Evolutionary conservation across 2,113 vertebrate genomes (phyloP), one percentile per base, ranked within the genome.

Genomic region (Cynoglossus semilaevis): DNA sequence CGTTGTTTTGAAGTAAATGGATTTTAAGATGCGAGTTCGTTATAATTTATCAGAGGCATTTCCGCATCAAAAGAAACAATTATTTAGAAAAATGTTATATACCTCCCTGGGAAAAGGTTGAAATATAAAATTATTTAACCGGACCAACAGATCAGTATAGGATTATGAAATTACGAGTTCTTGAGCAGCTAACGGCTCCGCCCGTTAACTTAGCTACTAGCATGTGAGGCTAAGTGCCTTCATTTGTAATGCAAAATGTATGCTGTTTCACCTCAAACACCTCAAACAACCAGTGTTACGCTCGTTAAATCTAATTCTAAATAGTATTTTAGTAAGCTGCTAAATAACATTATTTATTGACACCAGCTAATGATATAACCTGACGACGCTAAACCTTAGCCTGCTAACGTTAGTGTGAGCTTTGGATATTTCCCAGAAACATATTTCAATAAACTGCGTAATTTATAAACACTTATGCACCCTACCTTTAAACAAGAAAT

Each of bases 401-500:
- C 51, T 18, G 58, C 22, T 69, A 74, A 60, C 63, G 17, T 38
- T 46, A n/a, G 18, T 59, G 50, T 52, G 67, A 64, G 79, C 67
- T 49, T 56, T 13, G 1, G 12, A 37, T 29, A 53, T 16, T 12
- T 11, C 10, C 2, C 19, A 6, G 9, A 29, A 29, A 29, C 9
- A 5, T 15, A 8, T 14, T 9, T 8, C 43, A 34, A 1, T 29
- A 5, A 34, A 14, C 16, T 2, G 1, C 1, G 12, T 14, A 4
- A 15, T 12, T 19, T 5, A 9, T 0, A 0, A 1, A 8, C 2
- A 6, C 0, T 38, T 47, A 8, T 5, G 13, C 1, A 11, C 9
- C 70, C 83, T 67, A 90, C 91, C 90, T 89, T 92, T 91, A 51
- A 92, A 92, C 47, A 92, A 74, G 81, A 91, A 92, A 52, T 92